A percentile compares a stretch with the other conserved stretches of the same genome.
Evolutionary conservation across 2,888 invertebrate species (phyloP).

Genomic region (Blomia tropicalis): DNA sequence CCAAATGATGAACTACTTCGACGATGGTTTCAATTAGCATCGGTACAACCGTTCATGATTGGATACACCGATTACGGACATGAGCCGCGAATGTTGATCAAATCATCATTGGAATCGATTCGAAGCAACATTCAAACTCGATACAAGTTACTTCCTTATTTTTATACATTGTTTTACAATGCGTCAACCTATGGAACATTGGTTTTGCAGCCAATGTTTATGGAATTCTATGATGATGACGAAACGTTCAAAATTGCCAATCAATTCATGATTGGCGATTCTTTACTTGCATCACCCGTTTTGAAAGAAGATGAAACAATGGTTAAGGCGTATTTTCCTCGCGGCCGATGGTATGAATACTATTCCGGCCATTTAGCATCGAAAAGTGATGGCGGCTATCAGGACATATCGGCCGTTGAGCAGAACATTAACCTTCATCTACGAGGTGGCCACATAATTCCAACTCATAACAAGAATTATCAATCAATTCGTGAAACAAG

Average conservation of each 20-base stretch:
- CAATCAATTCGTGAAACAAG: constrained; percentile 30
- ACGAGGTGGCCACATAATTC: constrained; percentile 33
- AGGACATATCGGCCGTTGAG: constrained; percentile 23
- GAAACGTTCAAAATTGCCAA: constrained; percentile 50
- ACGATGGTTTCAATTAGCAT: constrained; percentile 69
- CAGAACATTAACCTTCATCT: constrained; percentile 30
- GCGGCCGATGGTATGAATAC: constrained; percentile 47
- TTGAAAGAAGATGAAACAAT: constrained; percentile 34
- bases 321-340: constrained; percentile 45
- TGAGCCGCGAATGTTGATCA: constrained; percentile 44
- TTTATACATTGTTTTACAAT: constrained; percentile 60
- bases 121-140: constrained; percentile 48
- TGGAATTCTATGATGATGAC: constrained; percentile 47
- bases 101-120: constrained; percentile 41
- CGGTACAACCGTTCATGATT: constrained; percentile 63
- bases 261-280: constrained; percentile 60
- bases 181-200: constrained; percentile 55
- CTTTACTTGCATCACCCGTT: constrained; percentile 56
- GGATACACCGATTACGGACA: constrained; percentile 35
- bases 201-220: constrained; percentile 59
- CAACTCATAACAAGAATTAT: constrained; percentile 31
- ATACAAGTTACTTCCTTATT: constrained; percentile 57
- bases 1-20: constrained; percentile 46
- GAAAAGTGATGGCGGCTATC: constrained; percentile 29
- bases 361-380: constrained; percentile 7